Evolutionary conservation across 1,140 invertebrate species (phyloP), one percentile per base, ranked within the genome.

Genomic region (Drosophila aff.): DNA sequence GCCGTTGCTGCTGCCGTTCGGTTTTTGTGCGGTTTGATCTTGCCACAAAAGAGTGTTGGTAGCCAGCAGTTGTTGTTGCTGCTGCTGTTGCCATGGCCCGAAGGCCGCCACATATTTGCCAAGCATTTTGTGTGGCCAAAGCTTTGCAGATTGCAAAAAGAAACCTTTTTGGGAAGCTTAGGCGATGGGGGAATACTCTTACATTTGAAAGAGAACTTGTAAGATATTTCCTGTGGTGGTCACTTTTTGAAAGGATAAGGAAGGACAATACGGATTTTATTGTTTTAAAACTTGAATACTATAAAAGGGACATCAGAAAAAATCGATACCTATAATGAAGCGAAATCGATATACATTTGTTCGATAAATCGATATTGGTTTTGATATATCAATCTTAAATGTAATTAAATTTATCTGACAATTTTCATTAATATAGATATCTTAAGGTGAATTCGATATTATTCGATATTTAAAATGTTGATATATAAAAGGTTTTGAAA

Each of bases 121-220:
- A 83, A 84, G 77, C 84, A 75, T 78, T 87, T 87, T 87, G 81
- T 84, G 84, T 86, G 82, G 76, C 79, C 83, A 67, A 72, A 67
- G 53, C 52, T 40, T 40, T 60, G 43, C 52, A 58, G 55, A 44
- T 49, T 57, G 53, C 53, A 40, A 57, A 57, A 16, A 26, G 36
- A 10, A 57, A 3, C 4, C 2, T 3, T 23, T 16, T 57, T 55
- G 0, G 5, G 36, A 10, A 10, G 9, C 15, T 0, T 2, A 11
- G 33, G 9, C 16, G 21, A 40, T 40, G 36, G 21, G 2, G 53
- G 0, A 16, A 57, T 57, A 57, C 53, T 7, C 53, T 57, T 40
- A 9, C 2, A 38, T 36, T 55, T 10, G 1, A 1, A 10, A 8
- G 28, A 52, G 6, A 18, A 8, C 3, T 52, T 52, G 5, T 18